phyloP scores from a whole-genome alignment of 2,113 vertebrate genomes.

The Ptilorrhoa leucosticta region DNA sequence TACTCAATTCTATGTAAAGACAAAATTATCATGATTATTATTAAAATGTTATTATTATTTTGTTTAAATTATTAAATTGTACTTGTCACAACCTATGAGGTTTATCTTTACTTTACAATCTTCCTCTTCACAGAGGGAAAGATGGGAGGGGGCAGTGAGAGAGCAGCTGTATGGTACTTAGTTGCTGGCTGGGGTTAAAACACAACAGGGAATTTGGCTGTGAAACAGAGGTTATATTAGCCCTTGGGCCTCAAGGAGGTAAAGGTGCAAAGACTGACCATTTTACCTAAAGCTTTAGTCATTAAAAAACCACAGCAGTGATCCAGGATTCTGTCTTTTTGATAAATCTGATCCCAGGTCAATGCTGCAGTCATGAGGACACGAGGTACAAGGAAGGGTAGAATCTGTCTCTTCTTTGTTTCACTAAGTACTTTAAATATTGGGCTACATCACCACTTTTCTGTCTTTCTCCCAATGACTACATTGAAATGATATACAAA shows the following conservation, averaged over 20 bases:
- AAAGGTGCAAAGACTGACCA: background rate
- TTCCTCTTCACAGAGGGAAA: background rate
- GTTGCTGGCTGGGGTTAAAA: background rate
- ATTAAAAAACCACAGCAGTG: background rate
- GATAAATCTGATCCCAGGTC: background rate
- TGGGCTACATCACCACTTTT: background rate
- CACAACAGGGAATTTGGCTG: background rate
- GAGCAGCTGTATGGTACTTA: fast-evolving
- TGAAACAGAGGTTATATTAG: background rate
- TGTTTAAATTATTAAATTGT: background rate
- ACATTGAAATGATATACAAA: background rate
- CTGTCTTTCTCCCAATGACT: background rate
- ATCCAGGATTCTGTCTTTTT: background rate
- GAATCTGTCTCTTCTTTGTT: background rate
- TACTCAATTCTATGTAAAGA: background rate
- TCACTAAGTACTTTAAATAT: background rate
- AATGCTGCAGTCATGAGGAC: background rate
- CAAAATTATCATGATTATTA: background rate
- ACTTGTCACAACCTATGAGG: fast-evolving
- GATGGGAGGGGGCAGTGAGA: fast-evolving
- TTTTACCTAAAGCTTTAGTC: background rate
- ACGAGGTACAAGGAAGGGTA: background rate
- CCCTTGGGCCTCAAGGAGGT: background rate
- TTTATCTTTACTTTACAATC: background rate
- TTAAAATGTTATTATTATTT: background rate